Evolutionary conservation across 2,113 vertebrate genomes (phyloP).

Genomic region (Theropithecus gelada): DNA sequence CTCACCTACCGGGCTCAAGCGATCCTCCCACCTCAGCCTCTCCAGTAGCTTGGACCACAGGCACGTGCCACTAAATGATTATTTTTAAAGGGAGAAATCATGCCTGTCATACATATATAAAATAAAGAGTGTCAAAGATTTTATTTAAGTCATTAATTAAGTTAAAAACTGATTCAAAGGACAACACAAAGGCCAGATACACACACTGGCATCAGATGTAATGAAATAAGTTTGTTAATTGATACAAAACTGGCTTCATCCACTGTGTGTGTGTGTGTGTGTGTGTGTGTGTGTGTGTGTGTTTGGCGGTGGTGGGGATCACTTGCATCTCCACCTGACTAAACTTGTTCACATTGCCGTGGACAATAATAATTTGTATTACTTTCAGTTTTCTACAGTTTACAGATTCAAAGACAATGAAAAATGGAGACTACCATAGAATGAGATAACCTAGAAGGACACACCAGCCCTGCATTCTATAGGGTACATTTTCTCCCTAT

Average conservation of each 20-base stretch:
- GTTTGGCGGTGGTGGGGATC: neutral
- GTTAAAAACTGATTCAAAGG: neutral
- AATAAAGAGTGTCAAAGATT: neutral
- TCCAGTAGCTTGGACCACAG: neutral
- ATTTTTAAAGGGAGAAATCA: neutral
- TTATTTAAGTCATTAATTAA: neutral
- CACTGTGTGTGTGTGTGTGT: neutral
- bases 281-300: too few relatives aligned
- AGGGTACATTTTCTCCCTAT: neutral
- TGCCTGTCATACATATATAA: neutral
- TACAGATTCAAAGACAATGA: neutral
- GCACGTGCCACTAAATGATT: neutral
- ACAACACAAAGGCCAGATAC: neutral
- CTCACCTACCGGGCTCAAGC: neutral
- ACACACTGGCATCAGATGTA: neutral
- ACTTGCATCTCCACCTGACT: neutral
- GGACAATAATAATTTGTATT: neutral
- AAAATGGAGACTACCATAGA: neutral
- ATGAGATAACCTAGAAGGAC: neutral
- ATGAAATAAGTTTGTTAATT: neutral
- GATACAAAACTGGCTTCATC: neutral
- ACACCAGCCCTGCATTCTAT: neutral
- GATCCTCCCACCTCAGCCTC: neutral
- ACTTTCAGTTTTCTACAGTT: conserved; percentile 18
- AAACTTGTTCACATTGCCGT: neutral